Base-by-base conservation (phyloP, 2,113 vertebrate genomes). In the Tragelaphus buxtoni region DNA sequence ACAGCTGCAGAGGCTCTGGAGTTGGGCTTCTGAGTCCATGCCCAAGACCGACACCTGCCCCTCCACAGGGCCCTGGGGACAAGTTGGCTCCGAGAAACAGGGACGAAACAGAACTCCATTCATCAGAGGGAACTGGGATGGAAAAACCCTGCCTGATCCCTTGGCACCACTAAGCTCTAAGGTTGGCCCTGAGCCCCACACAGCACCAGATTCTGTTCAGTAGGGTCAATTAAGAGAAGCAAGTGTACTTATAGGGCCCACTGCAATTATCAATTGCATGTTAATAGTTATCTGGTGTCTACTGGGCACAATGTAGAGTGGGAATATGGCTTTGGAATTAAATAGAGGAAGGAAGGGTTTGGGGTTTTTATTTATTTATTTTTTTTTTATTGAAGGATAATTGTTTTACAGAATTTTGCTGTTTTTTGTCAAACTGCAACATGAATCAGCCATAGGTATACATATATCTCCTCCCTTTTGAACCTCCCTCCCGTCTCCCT, bases 51-150 rank as follows among this genome's bases (percentile, higher is more conserved):
- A 98, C 97, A 98, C 97, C 97, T 98, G 98, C 96, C 97, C 85
- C 93, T 96, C 97, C 95, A 97, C 80, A 58, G 80, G 84, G 86
- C 97, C 95, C 96, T 95, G 53, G 97, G 95, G 97, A 98, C 72
- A 97, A 93, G 85, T 96, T 98, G 97, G 97, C 97, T 97, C 88
- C 89, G 56, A 95, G 76, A 97, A 97, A 91, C 94, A 91, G 60
- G 88, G 97, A 96, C 13, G 5, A 98, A 95, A 97, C 97, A 98
- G 97, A 96, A 96, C 94, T 97, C 91, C 97, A 98, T 98, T 98
- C 97, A 98, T 98, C 95, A 93, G 95, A 96, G 82, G 93, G 90
- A 96, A 96, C 95, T 95, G 94, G 91, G 97, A 58, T 98, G 96
- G 97, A 98, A 98, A 97, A 97, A 96, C 63, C 91, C 58, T 97